A percentile compares a stretch with the other conserved stretches of the same genome.
Conservation (phyloP, 2,113 vertebrate genomes). For the Chrysemys picta region DNA sequence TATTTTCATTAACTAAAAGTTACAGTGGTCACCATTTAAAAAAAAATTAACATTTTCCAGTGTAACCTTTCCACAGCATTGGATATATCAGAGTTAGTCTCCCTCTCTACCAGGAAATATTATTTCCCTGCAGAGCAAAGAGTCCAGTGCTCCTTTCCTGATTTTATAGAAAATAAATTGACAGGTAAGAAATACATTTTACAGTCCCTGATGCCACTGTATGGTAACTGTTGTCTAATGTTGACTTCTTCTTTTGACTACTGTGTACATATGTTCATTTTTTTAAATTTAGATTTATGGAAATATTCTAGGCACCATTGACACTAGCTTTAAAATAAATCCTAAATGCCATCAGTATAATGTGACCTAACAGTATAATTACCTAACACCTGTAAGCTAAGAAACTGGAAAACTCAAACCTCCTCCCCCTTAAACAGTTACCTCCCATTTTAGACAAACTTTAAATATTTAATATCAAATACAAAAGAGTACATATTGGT, state of each 20-base stretch:
- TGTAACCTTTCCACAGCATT: slow-evolving; percentile 22
- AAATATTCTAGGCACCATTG: fast-evolving
- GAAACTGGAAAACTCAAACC: background rate
- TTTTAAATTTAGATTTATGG: slow-evolving; percentile 1
- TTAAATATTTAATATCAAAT: background rate
- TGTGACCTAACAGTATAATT: too few relatives aligned
- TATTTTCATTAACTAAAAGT: background rate
- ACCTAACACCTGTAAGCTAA: background rate
- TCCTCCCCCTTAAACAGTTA: background rate
- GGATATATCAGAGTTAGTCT: background rate
- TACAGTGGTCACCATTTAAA: background rate
- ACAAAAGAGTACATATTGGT: background rate
- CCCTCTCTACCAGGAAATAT: background rate
- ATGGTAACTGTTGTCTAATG: slow-evolving; percentile 12
- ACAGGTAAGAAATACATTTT: background rate
- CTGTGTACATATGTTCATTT: slow-evolving; percentile 6
- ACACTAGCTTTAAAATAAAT: background rate
- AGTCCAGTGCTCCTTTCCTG: background rate
- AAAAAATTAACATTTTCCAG: fast-evolving
- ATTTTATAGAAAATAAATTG: slow-evolving; percentile 8
- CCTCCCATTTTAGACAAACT: background rate
- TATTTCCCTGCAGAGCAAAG: slow-evolving; percentile 1
- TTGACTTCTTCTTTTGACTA: slow-evolving; percentile 26
- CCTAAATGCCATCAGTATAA: fast-evolving
- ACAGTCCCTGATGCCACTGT: background rate